Evolutionary conservation across 2,113 vertebrate species (phyloP).

Genomic region (Chaenogobius annularis): DNA sequence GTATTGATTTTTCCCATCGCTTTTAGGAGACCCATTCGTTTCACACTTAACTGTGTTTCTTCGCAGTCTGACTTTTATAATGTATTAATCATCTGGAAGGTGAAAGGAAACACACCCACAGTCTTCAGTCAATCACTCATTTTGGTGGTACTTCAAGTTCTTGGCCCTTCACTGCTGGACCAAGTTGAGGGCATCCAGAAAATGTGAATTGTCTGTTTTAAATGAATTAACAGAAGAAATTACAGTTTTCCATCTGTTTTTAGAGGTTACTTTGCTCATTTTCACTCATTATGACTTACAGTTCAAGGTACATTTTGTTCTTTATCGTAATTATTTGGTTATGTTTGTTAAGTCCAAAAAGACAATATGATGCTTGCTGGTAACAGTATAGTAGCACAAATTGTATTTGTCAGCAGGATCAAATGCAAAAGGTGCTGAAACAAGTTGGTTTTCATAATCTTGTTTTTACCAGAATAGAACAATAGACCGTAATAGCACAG

Average conservation of each 20-base stretch:
- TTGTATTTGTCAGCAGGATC: background rate
- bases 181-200: conserved; percentile 4
- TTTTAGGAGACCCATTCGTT: background rate
- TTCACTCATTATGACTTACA: background rate
- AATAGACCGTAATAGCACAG: conserved; percentile 9
- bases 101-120: conserved; percentile 4
- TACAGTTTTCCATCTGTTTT: conserved; percentile 2
- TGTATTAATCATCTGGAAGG: conserved; percentile 2
- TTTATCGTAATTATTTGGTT: background rate
- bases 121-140: background rate
- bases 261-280: background rate
- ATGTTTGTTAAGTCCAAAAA: background rate
- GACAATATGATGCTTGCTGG: background rate
- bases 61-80: background rate
- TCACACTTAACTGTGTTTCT: background rate
- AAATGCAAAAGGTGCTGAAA: background rate
- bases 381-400: background rate
- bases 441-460: background rate
- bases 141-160: conserved; percentile 11
- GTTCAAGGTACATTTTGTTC: background rate
- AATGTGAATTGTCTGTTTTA: background rate
- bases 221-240: background rate
- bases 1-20: background rate
- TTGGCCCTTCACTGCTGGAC: background rate
- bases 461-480: background rate